Base-by-base conservation (phyloP, 2,888 invertebrate species). In the Eutolmus rufibarbis region DNA sequence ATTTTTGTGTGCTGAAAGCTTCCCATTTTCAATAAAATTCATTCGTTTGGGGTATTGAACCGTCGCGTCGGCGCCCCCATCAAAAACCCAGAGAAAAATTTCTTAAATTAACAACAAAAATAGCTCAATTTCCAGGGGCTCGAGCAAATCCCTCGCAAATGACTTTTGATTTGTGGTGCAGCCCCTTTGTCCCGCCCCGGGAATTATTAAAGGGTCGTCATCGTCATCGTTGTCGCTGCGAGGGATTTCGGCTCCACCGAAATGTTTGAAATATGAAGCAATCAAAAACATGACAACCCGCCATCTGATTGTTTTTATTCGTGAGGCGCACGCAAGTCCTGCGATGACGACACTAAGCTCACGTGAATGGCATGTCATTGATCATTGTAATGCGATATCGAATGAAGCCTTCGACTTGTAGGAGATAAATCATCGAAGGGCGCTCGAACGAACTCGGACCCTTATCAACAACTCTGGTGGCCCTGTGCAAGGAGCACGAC, bases 191-290 rank as follows among this genome's bases (percentile, higher is more conserved):
- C 46, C 79, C 37, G 31, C 79, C 77, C 77, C 23, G 34, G 28
- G 66, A 23, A 66, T 66, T 66, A 66, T 28, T 51, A 66, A 57
- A 66, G 28, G 66, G 19, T 56, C 14, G 12, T 4, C 51, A n/a
- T 51, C 51, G 16, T n/a, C 51, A n/a, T 51, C 51, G n/a, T 51
- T 51, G n/a, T 37, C 40, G 28, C 40, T 66, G 66, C 23, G 66
- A 19, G 28, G 28, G 8, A 31, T n/a, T 14, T 34, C 34, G 28
- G 31, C 40, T 51, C 28, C 46, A 16, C 66, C 14, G 57, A 84
- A 84, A 84, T 84, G 23, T 74, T 84, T 84, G 84, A 84, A 84
- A 84, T 84, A 84, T 84, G 84, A 84, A 84, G 40, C 84, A 84
- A 84, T 84, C 74, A 57, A 84, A 84, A 84, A 66, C 84, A 84